A percentile compares a stretch with the other conserved stretches of the same genome.
Evolutionary conservation across 2,113 vertebrate genomes (phyloP).

Genomic region (Macroglossus sobrinus): DNA sequence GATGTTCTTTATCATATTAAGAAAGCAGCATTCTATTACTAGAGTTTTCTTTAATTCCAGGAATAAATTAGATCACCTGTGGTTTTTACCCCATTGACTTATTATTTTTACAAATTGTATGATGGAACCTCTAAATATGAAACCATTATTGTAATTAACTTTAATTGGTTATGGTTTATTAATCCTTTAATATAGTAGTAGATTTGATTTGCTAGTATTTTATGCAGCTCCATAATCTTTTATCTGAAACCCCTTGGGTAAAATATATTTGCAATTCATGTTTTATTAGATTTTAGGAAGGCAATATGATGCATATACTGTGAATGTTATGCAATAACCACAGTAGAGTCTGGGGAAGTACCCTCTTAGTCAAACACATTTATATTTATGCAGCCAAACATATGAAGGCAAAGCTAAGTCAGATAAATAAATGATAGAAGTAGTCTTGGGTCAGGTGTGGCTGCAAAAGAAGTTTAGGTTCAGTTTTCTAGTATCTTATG

Average conservation of each 20-base stretch:
- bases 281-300: slow-evolving; percentile 51
- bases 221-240: slow-evolving; percentile 4
- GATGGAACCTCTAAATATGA: slow-evolving; percentile 44
- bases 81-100: slow-evolving; percentile 20
- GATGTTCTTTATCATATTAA: slow-evolving; percentile 24
- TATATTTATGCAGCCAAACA: slow-evolving; percentile 14
- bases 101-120: slow-evolving; percentile 31
- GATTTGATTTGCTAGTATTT: slow-evolving; percentile 57
- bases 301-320: slow-evolving; percentile 3
- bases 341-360: background rate
- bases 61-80: slow-evolving; percentile 5
- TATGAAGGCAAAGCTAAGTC: background rate
- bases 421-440: background rate
- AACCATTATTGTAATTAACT: slow-evolving; percentile 44
- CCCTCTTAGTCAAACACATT: slow-evolving; percentile 19
- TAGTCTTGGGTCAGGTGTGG: background rate
- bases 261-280: slow-evolving; percentile 50
- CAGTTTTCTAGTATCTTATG: background rate
- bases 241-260: slow-evolving; percentile 43
- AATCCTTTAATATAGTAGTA: slow-evolving; percentile 24
- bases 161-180: slow-evolving; percentile 57
- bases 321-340: slow-evolving; percentile 34
- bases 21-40: background rate
- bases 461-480: background rate
- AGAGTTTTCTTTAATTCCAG: background rate